Evolutionary conservation across 2,797 vertebrate genomes (phyloP).

Genomic region (Sternarchorhynchus goeldii): DNA sequence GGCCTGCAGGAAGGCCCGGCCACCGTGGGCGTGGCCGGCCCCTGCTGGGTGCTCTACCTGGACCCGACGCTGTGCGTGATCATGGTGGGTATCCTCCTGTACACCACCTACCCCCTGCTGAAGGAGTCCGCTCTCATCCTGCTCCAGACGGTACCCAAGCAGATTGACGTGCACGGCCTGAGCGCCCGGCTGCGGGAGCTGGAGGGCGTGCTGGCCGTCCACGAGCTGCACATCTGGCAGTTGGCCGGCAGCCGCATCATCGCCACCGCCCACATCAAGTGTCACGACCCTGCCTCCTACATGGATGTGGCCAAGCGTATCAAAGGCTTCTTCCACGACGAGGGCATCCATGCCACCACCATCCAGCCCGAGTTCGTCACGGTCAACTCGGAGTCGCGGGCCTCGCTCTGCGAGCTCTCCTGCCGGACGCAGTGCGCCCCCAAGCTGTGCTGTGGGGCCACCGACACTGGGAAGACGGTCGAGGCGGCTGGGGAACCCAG

Average conservation of each 20-base stretch:
- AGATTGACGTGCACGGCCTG: constrained; percentile 90
- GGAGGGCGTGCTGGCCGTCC: constrained; percentile 93
- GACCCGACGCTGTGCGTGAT: constrained; percentile 93
- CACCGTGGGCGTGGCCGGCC: constrained; percentile 71
- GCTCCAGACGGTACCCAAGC: constrained; percentile 97
- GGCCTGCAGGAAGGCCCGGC: constrained; percentile 49
- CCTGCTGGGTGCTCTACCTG: constrained; percentile 97
- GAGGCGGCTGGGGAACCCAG: constrained; percentile 56
- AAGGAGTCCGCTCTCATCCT: constrained; percentile 98
- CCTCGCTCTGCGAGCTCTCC: constrained; percentile 89
- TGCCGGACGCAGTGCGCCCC: constrained; percentile 95
- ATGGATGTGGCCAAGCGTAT: constrained; percentile 98
- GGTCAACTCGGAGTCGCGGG: constrained; percentile 83
- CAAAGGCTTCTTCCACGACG: constrained; percentile 94
- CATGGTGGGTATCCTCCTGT: constrained; percentile 94
- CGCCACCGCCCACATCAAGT: constrained; percentile 98
- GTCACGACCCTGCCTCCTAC: constrained; percentile 91
- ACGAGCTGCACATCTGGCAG: constrained; percentile 97
- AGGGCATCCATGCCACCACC: constrained; percentile 97
- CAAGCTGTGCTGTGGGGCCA: constrained; percentile 90
- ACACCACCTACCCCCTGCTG: constrained; percentile 94
- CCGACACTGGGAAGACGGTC: constrained; percentile 68
- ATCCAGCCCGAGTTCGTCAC: constrained; percentile 97
- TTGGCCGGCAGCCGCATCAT: constrained; percentile 97
- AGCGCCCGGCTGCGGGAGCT: constrained; percentile 83